Percentiles rank a stretch among this genome's conserved stretches.
Conservation (phyloP, 2,797 vertebrate species). For the Crocodylus rhombifer region DNA sequence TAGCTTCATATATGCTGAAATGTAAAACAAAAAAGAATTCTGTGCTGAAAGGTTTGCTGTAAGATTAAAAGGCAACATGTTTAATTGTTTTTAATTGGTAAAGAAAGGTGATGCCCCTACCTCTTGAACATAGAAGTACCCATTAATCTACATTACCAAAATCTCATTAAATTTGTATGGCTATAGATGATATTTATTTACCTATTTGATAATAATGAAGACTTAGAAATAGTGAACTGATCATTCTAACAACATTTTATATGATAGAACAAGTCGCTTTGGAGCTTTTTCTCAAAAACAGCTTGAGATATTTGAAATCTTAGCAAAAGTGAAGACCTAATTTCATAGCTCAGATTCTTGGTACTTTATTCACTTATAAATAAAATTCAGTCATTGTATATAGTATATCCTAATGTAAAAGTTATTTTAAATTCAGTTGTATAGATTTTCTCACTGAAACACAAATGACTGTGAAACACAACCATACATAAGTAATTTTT, state of each 20-base stretch:
- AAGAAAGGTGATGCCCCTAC: not conserved
- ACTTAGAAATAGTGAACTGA: not conserved
- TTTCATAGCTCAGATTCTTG: not conserved
- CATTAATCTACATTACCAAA: not conserved
- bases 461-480: not conserved
- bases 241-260: not conserved
- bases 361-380: not conserved
- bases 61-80: not conserved
- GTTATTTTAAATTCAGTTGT: not conserved
- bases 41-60: not conserved
- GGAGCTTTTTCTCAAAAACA: not conserved
- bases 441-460: not conserved
- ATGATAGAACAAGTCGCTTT: not conserved
- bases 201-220: not conserved
- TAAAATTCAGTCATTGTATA: not conserved
- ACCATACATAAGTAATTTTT: not conserved
- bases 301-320: not conserved
- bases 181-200: not conserved
- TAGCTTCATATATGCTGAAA: not conserved
- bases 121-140: not conserved
- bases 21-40: not conserved
- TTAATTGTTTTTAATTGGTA: not conserved
- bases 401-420: not conserved
- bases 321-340: not conserved
- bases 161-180: not conserved